Evolutionary conservation across 2,797 vertebrate genomes (phyloP), one percentile per base, ranked within the genome.

Genomic region (Mus spretus): DNA sequence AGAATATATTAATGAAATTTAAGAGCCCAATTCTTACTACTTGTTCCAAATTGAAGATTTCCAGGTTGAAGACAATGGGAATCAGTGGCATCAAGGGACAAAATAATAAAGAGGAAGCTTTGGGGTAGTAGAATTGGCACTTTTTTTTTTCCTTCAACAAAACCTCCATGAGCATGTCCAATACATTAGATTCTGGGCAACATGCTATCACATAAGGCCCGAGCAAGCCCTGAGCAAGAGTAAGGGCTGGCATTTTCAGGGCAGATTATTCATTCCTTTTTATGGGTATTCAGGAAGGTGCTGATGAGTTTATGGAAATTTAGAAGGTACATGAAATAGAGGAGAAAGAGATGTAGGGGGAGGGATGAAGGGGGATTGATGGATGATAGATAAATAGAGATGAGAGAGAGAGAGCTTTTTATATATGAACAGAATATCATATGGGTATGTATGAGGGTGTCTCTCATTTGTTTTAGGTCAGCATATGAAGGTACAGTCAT

Each of bases 131-230:
- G 31, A 89, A n/a, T 22, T 24, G 20, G 24, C 14, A 84, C 1
- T 67, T 26, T 17, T 80, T 12, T 12, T 79, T 13, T 57, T n/a
- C 26, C 65, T 37, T n/a, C 75, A 67, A 28, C 53, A 81, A 81
- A 57, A 2, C 4, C 61, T 37, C 80, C 15, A 0, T 72, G 44
- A 83, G 19, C 10, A 31, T 26, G 34, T 13, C 4, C 26, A 65
- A 0, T 12, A 12, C 9, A 3, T 44, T 20, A 5, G 10, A 75
- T n/a, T 14, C 31, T 6, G 1, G 14, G 28, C 13, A 63, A 34
- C 31, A 24, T 72, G 67, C 57, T 24, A 44, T 82, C 14, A 22
- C 9, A 34, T 24, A 61, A 81, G 28, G 28, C 1, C 20, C 40
- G 31, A 53, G 19, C 7, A 24, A 5, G 93, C 17, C 10, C 8